Evolutionary conservation across 1,140 invertebrate species (phyloP), one percentile per base, ranked within the genome.

Genomic region (Hylyphantes graminicola): DNA sequence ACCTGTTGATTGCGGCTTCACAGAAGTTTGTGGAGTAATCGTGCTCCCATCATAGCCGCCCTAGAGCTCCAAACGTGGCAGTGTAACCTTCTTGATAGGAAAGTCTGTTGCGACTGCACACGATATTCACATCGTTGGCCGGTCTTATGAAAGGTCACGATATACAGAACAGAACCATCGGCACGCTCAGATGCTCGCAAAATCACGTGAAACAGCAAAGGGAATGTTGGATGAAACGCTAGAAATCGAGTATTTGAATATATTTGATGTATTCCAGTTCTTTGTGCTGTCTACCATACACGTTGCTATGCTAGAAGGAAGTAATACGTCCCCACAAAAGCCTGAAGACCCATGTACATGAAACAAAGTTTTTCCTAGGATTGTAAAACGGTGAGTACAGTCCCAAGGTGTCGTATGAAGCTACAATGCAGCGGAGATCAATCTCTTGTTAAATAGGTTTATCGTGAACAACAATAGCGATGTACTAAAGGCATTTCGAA

Each of bases 91-190:
- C 17, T 79, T 68, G 6, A 68, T 67, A 21, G 77, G 51, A 2
- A 55, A 79, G 64, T 79, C 10, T 19, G 21, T 68, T 79, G n/a
- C 53, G 77, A 79, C 7, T 68, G n/a, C 64, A 79, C 10, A 10
- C n/a, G 10, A 59, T 12, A 0, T 12, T 0, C 10, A 59, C 0
- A 15, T 2, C 10, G 10, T 12, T 2, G 73, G 10, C 10, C 48
- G n/a, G 35, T 11, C 17, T 6, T 55, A 13, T 67, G 57, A 0
- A 80, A 21, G 15, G 54, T 55, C 5, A 19, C 17, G 13, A 55
- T 57, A 4, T 54, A 57, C 2, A 70, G 51, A 55, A 68, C 65
- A 9, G 51, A 13, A n/a, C 77, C 51, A 48, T 70, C 55, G 54
- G 57, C 79, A 51, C 59, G 11, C 50, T 73, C 68, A 12, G 67